A percentile compares a stretch with the other conserved stretches of the same genome.
These are phyloP conservation scores for Hylaeus volcanicus DNA, from an alignment of 1,140 invertebrate species.

Conservation along the genomic window DNA sequence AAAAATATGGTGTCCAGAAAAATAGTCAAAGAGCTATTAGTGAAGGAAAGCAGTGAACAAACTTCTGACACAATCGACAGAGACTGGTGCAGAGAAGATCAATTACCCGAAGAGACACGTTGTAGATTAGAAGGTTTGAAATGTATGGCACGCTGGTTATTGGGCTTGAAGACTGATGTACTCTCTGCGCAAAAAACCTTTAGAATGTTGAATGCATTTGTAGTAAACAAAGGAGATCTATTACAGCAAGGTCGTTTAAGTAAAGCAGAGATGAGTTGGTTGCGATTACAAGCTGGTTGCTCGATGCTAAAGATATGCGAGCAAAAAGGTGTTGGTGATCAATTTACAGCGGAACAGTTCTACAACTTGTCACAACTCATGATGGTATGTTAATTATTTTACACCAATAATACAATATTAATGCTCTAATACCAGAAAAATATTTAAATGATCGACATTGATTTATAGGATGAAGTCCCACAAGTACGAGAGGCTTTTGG, in stretches of 20 bases:
- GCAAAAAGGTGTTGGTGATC: conserved; percentile 96
- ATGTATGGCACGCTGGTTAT: conserved; percentile 96
- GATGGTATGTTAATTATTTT: conserved; percentile 83
- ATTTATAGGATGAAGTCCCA: conserved; percentile 89
- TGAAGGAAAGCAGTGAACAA: conserved; percentile 87
- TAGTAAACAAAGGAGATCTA: conserved; percentile 93
- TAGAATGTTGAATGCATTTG: conserved; percentile 93
- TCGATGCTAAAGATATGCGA: conserved; percentile 98
- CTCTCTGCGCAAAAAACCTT: conserved; percentile 96
- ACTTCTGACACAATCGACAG: conserved; percentile 81
- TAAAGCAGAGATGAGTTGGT: conserved; percentile 94
- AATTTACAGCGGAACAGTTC: conserved; percentile 96
- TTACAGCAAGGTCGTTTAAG: conserved; percentile 87
- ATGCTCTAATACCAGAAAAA: not conserved
- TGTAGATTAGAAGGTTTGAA: conserved; percentile 97
- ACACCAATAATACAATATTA: no score
- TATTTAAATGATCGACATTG: conserved; percentile 5
- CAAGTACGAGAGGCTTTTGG: conserved; percentile 95
- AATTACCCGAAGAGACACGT: conserved; percentile 93
- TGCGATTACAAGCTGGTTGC: conserved; percentile 94
- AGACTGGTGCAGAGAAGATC: conserved; percentile 93
- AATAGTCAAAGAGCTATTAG: conserved; percentile 96
- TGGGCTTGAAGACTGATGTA: conserved; percentile 93
- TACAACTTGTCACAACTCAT: conserved; percentile 95
- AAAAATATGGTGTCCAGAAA: conserved; percentile 97